Base-by-base conservation (phyloP, 2,113 vertebrate genomes). In the Trinectes maculatus region DNA sequence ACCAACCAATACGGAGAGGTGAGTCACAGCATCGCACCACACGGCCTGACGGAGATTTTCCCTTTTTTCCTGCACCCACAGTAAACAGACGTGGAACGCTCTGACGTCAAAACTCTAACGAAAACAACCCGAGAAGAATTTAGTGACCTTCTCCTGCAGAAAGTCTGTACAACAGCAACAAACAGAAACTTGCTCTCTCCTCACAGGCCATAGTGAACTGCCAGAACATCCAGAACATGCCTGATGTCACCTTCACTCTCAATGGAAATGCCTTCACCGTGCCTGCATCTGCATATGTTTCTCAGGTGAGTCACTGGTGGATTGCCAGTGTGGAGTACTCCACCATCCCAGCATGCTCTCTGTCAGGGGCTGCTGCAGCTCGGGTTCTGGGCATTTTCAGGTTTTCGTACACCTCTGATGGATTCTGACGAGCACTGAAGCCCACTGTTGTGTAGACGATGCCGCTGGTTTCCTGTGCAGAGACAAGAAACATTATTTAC, bases 391-490 rank as follows among this genome's bases (percentile, higher is more conserved):
- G 44, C 11, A 52, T 55, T 57, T 22, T 65, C 48, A 89, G 51
- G 67, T 91, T 92, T 53, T 43, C 85, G n/a, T 90, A 91, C 11
- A 92, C 33, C 37, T 75, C 64, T 22, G 57, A 25, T 0, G 69
- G 69, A 37, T 79, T 77, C 68, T 83, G 47, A 31, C 72, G 43
- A 40, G 70, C 65, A 43, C 51, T 85, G 65, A 93, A 93, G 34
- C 91, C 72, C 70, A 93, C 87, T 2, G 86, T 75, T 7, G 87
- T 84, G 85, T 93, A 93, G 63, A 92, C 58, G 2, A 88, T 49
- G 16, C 59, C 16, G 3, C 61, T 59, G 13, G 11, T 54, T 25
- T 92, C 90, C 85, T 92, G 75, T 1, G 22, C 62, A 26, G 47
- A 64, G 39, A 52, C 26, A 84, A 67, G 74, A 28, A 60, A 46